Evolutionary conservation across 2,113 vertebrate genomes (phyloP).

Genomic region (Anhinga rufa): DNA sequence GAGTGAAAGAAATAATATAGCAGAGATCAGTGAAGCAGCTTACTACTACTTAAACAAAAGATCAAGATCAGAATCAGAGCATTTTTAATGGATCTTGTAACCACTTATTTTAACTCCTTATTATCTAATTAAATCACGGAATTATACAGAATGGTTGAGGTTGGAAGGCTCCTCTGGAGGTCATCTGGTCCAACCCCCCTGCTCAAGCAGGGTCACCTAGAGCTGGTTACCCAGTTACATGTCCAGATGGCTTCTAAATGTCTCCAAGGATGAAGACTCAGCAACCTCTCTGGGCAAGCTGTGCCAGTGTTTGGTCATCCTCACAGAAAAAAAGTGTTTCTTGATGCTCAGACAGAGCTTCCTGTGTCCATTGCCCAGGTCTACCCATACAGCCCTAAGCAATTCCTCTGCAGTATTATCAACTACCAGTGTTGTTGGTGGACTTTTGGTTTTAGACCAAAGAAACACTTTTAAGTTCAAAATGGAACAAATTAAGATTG

Average conservation of each 20-base stretch:
- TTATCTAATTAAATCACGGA: not conserved
- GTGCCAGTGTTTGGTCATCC: not conserved
- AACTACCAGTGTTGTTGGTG: not conserved
- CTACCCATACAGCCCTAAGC: not conserved
- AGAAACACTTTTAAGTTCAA: not conserved
- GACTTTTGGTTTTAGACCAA: not conserved
- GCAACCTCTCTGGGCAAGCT: not conserved
- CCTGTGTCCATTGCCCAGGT: not conserved
- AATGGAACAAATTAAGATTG: not conserved
- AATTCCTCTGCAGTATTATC: not conserved
- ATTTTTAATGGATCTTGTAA: not conserved
- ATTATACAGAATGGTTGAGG: not conserved
- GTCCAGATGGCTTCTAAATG: not conserved
- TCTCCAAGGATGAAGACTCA: not conserved
- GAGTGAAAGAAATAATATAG: not conserved
- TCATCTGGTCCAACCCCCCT: not conserved
- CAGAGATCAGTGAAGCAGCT: not conserved
- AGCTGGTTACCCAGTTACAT: not conserved
- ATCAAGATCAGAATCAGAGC: not conserved
- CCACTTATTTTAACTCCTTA: not conserved
- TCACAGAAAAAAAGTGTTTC: rapidly evolving
- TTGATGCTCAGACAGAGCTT: not conserved
- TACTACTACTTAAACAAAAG: not conserved
- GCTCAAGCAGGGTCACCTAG: not conserved
- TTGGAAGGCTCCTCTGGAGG: not conserved